Evolutionary conservation across 2,888 invertebrate genomes (phyloP), one percentile per base, ranked within the genome.

Genomic region (Argyra leucocephala): DNA sequence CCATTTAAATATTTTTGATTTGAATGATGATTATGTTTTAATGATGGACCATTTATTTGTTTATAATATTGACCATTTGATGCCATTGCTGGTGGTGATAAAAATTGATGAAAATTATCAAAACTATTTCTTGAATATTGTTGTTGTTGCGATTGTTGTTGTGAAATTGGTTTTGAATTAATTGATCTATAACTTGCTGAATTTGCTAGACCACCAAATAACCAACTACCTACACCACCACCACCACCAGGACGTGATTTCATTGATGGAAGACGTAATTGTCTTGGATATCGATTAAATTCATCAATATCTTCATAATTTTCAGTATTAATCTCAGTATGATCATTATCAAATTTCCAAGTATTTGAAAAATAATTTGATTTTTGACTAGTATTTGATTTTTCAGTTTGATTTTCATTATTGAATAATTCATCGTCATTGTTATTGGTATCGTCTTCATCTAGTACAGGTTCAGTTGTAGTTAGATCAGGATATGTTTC

Each of bases 71-170:
- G 66, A 58, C 26, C 63, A 22, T 5, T 5, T 12, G 66, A 26
- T n/a, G 58, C 15, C 21, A 60, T 57, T 5, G 57, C 63, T n/a
- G 79, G 77, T 6, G 78, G 76, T 9, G 75, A 70, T 0, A 78
- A 70, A 64, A 74, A 79, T 0, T 77, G 78, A 72, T 78, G 77
- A 62, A 72, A 79, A 1, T 67, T 68, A 2, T 76, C 76, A 61
- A 77, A 76, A 5, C 73, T 71, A 62, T 72, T 75, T 3, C 72
- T 69, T 18, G 70, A 69, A 60, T 74, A 48, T 18, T 5, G 4
- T 5, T 9, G 48, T 48, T 48, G 48, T 31, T 5, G 10, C n/a
- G n/a, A n/a, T 24, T 18, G 23, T 18, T 60, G 22, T 24, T 15
- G 24, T 18, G 15, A 22, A 2, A 26, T 21, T 3, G 61, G 61